phyloP scores from a whole-genome alignment of 1,140 invertebrate genomes.

The Coelopa frigida region DNA sequence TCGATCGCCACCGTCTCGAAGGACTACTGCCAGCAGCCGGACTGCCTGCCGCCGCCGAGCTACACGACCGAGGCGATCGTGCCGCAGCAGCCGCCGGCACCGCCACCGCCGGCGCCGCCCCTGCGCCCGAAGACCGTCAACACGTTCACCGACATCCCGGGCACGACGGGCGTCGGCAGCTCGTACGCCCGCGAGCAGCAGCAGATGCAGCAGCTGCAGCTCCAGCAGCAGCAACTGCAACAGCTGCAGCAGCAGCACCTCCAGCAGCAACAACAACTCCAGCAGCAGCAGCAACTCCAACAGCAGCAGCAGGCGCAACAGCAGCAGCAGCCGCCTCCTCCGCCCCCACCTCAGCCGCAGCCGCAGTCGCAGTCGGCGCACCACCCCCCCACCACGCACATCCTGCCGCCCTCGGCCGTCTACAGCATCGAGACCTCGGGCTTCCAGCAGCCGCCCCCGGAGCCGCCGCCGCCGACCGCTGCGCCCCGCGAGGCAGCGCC shows the following conservation, averaged over 20 bases:
- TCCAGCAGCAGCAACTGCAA: constrained; percentile 35
- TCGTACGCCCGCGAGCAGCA: constrained; percentile 40
- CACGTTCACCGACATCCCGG: constrained; percentile 42
- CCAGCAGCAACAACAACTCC: constrained; percentile 24
- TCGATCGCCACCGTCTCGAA: constrained; percentile 43
- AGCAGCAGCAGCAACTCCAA: constrained; percentile 22
- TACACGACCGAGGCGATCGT: constrained; percentile 14
- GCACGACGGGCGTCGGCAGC: constrained; percentile 41
- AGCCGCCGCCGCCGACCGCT: constrained; percentile 19
- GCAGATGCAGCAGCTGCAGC: constrained; percentile 29
- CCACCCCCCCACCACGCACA: constrained; percentile 41
- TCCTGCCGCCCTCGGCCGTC: constrained; percentile 37
- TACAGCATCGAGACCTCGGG: constrained; percentile 38
- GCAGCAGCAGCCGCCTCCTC: constrained; percentile 6
- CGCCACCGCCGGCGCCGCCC: constrained; percentile 30
- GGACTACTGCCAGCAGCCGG: constrained; percentile 42
- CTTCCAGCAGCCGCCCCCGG: constrained; percentile 14
- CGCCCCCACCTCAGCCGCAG: too few species aligned
- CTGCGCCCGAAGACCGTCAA: constrained; percentile 41
- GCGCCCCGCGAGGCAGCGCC: constrained; percentile 20
- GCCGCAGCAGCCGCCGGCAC: constrained; percentile 18
- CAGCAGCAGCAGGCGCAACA: constrained; percentile 7
- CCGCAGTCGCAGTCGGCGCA: constrained; percentile 8
- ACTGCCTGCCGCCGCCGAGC: constrained; percentile 33
- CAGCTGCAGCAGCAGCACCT: constrained; percentile 22